A percentile compares a stretch with the other conserved stretches of the same genome.
phyloP scores from a whole-genome alignment of 2,797 vertebrate genomes.

The Poliocrania exsul region DNA sequence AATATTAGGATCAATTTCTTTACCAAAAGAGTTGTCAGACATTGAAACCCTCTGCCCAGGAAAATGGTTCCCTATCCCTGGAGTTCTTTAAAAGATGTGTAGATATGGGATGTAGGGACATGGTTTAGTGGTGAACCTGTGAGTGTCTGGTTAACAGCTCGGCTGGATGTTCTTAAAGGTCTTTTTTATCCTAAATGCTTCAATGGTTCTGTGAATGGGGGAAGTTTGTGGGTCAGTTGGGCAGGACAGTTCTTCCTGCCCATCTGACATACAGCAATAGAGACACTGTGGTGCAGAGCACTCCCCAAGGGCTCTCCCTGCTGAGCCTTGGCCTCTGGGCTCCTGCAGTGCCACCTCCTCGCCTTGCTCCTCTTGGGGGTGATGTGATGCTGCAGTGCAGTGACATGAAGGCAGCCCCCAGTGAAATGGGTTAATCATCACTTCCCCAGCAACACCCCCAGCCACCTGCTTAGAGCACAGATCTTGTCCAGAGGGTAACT shows the following conservation, averaged over 20 bases:
- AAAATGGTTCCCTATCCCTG: not conserved
- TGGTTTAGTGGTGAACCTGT: not conserved
- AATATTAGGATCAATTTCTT: not conserved
- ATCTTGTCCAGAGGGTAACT: accelerated
- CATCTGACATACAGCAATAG: accelerated
- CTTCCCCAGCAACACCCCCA: not conserved
- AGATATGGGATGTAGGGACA: not conserved
- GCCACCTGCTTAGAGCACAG: accelerated
- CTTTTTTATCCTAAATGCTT: not conserved
- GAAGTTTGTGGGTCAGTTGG: too few species aligned
- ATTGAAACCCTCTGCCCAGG: not conserved
- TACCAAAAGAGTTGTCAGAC: not conserved
- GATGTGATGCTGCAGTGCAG: accelerated
- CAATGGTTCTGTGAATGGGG: not conserved
- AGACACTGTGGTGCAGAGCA: accelerated
- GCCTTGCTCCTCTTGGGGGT: accelerated
- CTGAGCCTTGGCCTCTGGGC: accelerated
- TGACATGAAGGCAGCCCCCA: not conserved
- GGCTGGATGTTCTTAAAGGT: not conserved
- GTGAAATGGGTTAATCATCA: accelerated
- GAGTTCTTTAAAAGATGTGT: not conserved
- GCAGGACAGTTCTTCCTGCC: not conserved
- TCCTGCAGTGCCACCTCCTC: accelerated
- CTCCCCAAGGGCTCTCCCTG: not conserved
- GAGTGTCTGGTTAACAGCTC: not conserved